Evolutionary conservation across 2,888 invertebrate species (phyloP).

Genomic region (Acheta domesticus): DNA sequence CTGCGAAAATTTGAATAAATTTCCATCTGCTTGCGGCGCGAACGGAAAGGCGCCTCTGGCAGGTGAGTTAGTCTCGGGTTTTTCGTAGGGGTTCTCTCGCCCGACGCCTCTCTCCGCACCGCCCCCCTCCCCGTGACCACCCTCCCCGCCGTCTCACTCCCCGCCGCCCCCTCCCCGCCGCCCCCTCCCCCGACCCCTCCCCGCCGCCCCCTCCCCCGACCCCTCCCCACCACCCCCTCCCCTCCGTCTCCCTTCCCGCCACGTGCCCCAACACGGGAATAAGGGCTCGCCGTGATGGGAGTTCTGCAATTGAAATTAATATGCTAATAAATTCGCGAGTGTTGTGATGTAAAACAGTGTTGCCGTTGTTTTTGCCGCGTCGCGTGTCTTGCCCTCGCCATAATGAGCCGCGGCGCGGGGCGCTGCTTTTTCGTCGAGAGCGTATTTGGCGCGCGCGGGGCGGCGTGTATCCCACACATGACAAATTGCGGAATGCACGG

Average conservation of each 20-base stretch:
- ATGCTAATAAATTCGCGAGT: not conserved
- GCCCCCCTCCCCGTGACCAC: no score
- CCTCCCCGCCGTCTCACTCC: no score
- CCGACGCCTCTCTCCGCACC: not conserved
- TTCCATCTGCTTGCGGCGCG: not conserved
- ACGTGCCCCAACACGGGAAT: not conserved
- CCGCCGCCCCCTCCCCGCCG: not conserved
- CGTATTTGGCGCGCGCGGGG: not conserved
- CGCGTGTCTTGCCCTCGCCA: no score
- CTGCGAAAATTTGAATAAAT: not conserved
- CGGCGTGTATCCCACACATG: not conserved
- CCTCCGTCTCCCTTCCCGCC: no score
- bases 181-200: not conserved
- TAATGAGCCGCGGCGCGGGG: not conserved
- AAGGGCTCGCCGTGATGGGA: not conserved
- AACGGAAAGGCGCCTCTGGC: not conserved
- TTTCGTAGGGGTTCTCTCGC: not conserved
- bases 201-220: no score
- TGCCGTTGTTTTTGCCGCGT: not conserved
- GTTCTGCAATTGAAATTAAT: not conserved
- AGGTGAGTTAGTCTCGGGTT: not conserved
- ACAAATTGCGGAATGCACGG: not conserved
- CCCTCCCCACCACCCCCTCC: no score
- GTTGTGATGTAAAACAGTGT: conserved; percentile 4
- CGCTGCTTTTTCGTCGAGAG: not conserved